Conservation (phyloP, 2,888 invertebrate genomes). For the Hydriomena furcata region DNA sequence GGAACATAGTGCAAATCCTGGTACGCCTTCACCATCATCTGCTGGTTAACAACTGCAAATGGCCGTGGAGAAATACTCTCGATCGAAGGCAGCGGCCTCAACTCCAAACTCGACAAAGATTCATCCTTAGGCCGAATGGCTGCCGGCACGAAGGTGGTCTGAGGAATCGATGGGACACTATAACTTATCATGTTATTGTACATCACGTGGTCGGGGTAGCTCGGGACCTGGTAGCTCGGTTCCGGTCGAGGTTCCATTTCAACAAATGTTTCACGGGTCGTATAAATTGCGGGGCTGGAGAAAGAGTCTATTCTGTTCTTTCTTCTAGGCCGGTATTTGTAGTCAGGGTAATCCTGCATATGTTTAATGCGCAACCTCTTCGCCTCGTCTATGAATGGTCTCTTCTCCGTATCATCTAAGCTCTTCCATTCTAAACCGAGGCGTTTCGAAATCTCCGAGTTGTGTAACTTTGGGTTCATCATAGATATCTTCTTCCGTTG, state of each 20-base stretch:
- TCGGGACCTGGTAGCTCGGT: slow-evolving; percentile 60
- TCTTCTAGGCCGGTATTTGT: slow-evolving; percentile 86
- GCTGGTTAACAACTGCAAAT: slow-evolving; percentile 74
- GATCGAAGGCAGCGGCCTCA: slow-evolving; percentile 74
- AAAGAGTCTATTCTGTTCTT: slow-evolving; percentile 81
- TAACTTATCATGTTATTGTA: slow-evolving; percentile 77
- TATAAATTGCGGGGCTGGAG: slow-evolving; percentile 56
- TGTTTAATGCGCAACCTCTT: slow-evolving; percentile 89
- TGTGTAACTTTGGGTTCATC: slow-evolving; percentile 91
- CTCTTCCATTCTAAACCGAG: slow-evolving; percentile 94
- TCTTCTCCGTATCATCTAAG: slow-evolving; percentile 89
- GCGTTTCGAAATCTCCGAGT: slow-evolving; percentile 91
- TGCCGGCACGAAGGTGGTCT: slow-evolving; percentile 58
- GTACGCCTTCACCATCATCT: slow-evolving; percentile 80
- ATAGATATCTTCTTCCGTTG: slow-evolving; percentile 93
- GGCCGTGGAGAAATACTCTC: slow-evolving; percentile 77
- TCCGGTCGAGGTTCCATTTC: slow-evolving; percentile 71
- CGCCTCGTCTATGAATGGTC: slow-evolving; percentile 95
- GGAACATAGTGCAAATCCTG: slow-evolving; percentile 75
- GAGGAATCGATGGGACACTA: slow-evolving; percentile 63
- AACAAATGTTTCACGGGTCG: slow-evolving; percentile 60
- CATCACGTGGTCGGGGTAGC: slow-evolving; percentile 69
- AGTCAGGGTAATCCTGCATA: slow-evolving; percentile 89
- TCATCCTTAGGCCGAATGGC: slow-evolving; percentile 70
- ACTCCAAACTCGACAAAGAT: slow-evolving; percentile 56